phyloP scores from a whole-genome alignment of 2,113 vertebrate genomes.

The Microtus montanus region DNA sequence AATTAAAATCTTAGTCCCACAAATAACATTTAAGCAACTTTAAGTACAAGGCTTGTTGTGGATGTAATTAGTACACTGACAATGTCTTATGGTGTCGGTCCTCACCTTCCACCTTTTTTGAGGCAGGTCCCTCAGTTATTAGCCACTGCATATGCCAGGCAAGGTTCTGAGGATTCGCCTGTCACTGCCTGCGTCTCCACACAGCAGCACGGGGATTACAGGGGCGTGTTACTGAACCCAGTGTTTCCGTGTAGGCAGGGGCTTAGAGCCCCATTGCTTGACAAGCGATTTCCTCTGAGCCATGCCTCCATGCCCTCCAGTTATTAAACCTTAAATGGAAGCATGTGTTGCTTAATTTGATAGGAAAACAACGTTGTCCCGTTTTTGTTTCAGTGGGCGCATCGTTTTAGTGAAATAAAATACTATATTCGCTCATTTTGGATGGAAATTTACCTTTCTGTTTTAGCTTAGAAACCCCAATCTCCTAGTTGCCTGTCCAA shows the following conservation, averaged over 20 bases:
- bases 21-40: not conserved
- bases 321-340: not conserved
- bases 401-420: not conserved
- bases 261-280: not conserved
- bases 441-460: not conserved
- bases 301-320: too few relatives aligned
- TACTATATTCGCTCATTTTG: not conserved
- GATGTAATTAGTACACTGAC: not conserved
- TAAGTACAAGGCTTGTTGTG: not conserved
- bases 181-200: not conserved
- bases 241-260: not conserved
- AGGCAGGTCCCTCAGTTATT: not conserved
- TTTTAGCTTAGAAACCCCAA: not conserved
- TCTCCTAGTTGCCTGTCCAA: not conserved
- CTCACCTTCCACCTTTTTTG: too few relatives aligned
- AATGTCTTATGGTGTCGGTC: not conserved
- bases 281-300: not conserved
- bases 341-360: not conserved
- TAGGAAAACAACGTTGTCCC: not conserved
- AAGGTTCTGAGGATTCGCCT: too few relatives aligned
- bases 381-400: not conserved
- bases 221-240: accelerated
- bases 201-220: too few relatives aligned
- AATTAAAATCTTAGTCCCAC: not conserved
- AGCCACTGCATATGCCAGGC: not conserved